A percentile compares a stretch with the other conserved stretches of the same genome.
Evolutionary conservation across 2,888 invertebrate genomes (phyloP).

Genomic region (Heliconius sara): DNA sequence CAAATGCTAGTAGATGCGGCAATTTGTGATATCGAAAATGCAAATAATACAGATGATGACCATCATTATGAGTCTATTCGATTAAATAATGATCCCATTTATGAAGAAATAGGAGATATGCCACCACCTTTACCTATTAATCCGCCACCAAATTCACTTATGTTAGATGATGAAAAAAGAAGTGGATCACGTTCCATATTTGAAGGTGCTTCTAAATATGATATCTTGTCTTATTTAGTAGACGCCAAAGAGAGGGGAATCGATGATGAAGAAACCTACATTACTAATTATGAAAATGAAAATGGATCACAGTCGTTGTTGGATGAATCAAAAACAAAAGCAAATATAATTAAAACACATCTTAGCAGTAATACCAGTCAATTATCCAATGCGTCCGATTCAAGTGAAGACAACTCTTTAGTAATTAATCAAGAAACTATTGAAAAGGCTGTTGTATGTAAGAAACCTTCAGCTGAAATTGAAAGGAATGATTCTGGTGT

Average conservation of each 20-base stretch:
- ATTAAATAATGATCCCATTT: slow-evolving; percentile 88
- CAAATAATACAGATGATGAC: slow-evolving; percentile 85
- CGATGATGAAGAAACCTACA: slow-evolving; percentile 88
- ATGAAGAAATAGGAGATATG: slow-evolving; percentile 89
- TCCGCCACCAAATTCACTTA: slow-evolving; percentile 89
- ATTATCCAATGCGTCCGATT: slow-evolving; percentile 92
- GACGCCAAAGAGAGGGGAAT: slow-evolving; percentile 92
- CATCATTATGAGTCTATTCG: slow-evolving; percentile 90
- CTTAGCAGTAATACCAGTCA: slow-evolving; percentile 89
- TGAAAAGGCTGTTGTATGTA: slow-evolving; percentile 82
- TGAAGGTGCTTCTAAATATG: slow-evolving; percentile 93
- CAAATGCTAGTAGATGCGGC: slow-evolving; percentile 89
- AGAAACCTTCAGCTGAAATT: slow-evolving; percentile 88
- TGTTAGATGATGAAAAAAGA: slow-evolving; percentile 89
- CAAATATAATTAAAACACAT: slow-evolving; percentile 67
- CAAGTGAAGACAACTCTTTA: slow-evolving; percentile 92
- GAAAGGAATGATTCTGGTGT: slow-evolving; percentile 97
- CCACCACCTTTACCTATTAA: slow-evolving; percentile 91
- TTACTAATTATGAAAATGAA: slow-evolving; percentile 84
- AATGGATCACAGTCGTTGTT: slow-evolving; percentile 79
- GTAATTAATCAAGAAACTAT: slow-evolving; percentile 84
- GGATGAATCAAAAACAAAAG: slow-evolving; percentile 83
- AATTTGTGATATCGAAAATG: slow-evolving; percentile 86
- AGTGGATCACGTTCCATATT: slow-evolving; percentile 88
- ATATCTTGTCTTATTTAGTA: slow-evolving; percentile 94